Evolutionary conservation across 2,797 vertebrate genomes (phyloP), one percentile per base, ranked within the genome.

Genomic region (Anguilla pacifica): DNA sequence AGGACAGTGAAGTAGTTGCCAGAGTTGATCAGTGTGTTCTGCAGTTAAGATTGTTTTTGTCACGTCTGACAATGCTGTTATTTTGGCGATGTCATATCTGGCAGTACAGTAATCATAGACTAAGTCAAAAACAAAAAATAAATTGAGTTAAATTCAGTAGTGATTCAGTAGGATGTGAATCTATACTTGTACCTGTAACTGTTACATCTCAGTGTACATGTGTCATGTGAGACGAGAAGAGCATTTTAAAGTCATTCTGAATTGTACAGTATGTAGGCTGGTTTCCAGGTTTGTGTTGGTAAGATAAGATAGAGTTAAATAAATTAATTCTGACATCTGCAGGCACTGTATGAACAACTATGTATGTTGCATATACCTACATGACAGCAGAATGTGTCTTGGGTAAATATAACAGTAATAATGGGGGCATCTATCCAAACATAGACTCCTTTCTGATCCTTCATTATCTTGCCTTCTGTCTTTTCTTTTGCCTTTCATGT

Each of bases 201-300:
- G 19, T 11, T 35, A 81, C 43, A 81, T 43, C 28, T 25, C 49
- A n/a, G 22, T 51, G 79, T 83, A 51, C 43, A 51, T 17, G 79
- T 83, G 17, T n/a, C 17, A 25, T 2, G 46, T 2, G 6, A 53
- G 49, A 28, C 9, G 31, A 39, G 31, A 79, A 79, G 39, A 49
- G 43, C 46, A 82, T 82, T 82, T 51, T 46, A 82, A 82, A 83
- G 25, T 55, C 49, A 53, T 53, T 83, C 19, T 83, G 82, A 25
- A 13, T 2, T 55, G n/a, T 83, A n/a, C 53, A n/a, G 43, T 13
- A 15, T 79, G 74, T 55, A 46, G 39, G 39, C 74, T 79, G 35
- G 31, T 31, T 35, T 2, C 39, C 15, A 15, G 13, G 31, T 35
- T 79, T 79, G 13, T 79, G 74, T 43, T 39, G 28, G 72, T 79